A percentile compares a stretch with the other conserved stretches of the same genome.
phyloP scores from a whole-genome alignment of 1,140 invertebrate species.

The Bilobella aurantiaca region DNA sequence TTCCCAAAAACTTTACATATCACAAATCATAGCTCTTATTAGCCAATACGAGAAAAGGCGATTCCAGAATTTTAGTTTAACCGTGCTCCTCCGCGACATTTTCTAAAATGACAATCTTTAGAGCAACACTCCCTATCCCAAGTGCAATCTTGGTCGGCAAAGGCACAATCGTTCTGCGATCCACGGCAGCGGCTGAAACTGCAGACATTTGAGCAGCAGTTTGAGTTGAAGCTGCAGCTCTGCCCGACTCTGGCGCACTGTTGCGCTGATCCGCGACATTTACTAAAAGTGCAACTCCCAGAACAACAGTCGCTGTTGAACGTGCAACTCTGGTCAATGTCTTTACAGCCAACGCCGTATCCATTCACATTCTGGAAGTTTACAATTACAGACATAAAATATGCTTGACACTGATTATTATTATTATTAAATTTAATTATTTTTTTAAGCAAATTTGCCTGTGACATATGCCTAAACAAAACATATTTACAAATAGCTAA shows the following conservation, averaged over 20 bases:
- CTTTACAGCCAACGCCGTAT: no score
- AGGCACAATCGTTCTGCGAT: not conserved
- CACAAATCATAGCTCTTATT: no score
- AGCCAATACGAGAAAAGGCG: no score
- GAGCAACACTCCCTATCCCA: conserved; percentile 5
- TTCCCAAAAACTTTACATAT: no score
- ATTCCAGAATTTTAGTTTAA: not conserved
- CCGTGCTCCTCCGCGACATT: not conserved
- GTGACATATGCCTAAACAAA: no score
- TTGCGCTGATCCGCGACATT: not conserved
- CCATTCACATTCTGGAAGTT: not conserved
- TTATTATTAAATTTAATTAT: no score
- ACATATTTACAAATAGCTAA: no score
- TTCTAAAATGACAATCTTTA: not conserved
- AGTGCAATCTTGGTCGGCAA: not conserved
- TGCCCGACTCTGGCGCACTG: not conserved
- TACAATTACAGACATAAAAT: no score
- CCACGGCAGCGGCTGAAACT: not conserved
- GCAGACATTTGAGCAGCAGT: not conserved
- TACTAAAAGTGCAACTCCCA: not conserved
- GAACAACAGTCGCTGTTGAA: not conserved
- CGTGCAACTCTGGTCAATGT: not conserved
- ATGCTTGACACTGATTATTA: no score
- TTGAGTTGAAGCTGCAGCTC: not conserved
- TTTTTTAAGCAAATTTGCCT: no score